These are phyloP conservation scores for Phanerotoma sp. DNA, from an alignment of 2,888 invertebrate species.

Conservation along the genomic window DNA sequence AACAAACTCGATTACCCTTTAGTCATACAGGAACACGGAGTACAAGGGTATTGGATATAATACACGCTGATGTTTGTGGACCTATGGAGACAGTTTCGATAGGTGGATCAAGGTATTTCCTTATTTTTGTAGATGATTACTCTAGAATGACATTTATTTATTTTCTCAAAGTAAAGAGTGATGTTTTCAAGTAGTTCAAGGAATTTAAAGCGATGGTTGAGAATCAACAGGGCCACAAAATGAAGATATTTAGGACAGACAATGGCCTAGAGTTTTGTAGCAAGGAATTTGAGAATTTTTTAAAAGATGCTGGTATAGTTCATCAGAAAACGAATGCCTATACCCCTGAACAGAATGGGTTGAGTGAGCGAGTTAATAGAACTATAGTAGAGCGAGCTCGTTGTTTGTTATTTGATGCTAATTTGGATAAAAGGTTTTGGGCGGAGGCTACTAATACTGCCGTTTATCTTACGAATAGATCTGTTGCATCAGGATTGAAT, in stretches of 20 bases:
- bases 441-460: constrained; percentile 37
- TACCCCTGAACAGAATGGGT: constrained; percentile 32
- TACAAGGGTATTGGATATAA: constrained; percentile 38
- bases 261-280: constrained; percentile 13
- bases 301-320: constrained; percentile 22
- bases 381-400: constrained; percentile 35
- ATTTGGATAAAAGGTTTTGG: constrained; percentile 31
- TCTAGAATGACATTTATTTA: background rate
- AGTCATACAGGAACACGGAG: constrained; percentile 28
- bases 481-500: constrained; percentile 25
- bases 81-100: constrained; percentile 9
- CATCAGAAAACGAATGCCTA: constrained; percentile 27
- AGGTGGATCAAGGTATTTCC: constrained; percentile 9
- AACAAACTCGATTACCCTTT: constrained; percentile 35
- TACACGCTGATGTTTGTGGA: constrained; percentile 42
- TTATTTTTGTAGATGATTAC: constrained; percentile 13
- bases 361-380: constrained; percentile 31
- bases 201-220: background rate
- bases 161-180: constrained; percentile 8
- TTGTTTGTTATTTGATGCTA: constrained; percentile 33
- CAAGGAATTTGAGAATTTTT: background rate
- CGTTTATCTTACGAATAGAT: constrained; percentile 34
- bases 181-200: constrained; percentile 5
- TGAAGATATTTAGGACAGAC: constrained; percentile 10
- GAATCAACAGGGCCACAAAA: background rate